Conservation (phyloP, 64 coral and sea anemone genomes). For the Dendrophyllia cribrosa region DNA sequence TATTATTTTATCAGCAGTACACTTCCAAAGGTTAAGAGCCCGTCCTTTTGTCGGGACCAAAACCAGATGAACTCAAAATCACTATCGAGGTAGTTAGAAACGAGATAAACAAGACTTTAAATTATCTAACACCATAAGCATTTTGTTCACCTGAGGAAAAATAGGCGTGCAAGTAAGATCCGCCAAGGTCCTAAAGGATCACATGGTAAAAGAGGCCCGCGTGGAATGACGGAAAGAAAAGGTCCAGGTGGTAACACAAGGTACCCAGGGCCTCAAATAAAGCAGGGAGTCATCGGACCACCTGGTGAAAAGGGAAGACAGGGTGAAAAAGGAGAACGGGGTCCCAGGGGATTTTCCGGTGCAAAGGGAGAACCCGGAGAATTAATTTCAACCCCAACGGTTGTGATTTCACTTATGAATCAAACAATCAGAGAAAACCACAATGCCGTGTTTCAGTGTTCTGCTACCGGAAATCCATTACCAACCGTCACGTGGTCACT, state of each 20-base stretch:
- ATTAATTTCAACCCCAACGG: no score
- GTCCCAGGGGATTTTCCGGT: constrained; percentile 10
- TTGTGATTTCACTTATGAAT: no score
- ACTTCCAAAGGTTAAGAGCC: neutral
- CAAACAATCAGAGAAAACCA: no score
- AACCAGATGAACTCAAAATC: neutral
- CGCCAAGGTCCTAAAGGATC: constrained; percentile 30
- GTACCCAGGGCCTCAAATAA: neutral
- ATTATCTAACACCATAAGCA: no score
- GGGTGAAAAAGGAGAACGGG: constrained; percentile 9
- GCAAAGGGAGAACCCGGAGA: no score
- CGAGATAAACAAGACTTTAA: neutral
- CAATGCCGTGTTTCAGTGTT: no score
- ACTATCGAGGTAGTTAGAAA: neutral
- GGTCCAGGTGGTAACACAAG: constrained; percentile 1
- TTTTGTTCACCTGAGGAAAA: no score
- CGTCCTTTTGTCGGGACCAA: neutral
- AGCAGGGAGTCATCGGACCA: neutral
- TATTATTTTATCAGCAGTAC: neutral
- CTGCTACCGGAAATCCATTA: no score
- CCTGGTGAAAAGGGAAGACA: constrained; percentile 9
- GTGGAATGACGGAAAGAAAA: no score
- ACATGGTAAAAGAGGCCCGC: no score
- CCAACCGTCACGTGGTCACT: constrained; percentile 23
- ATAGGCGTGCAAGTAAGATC: neutral